Base-by-base conservation (phyloP, 2,888 invertebrate genomes). In the Bruchidius siliquastri region DNA sequence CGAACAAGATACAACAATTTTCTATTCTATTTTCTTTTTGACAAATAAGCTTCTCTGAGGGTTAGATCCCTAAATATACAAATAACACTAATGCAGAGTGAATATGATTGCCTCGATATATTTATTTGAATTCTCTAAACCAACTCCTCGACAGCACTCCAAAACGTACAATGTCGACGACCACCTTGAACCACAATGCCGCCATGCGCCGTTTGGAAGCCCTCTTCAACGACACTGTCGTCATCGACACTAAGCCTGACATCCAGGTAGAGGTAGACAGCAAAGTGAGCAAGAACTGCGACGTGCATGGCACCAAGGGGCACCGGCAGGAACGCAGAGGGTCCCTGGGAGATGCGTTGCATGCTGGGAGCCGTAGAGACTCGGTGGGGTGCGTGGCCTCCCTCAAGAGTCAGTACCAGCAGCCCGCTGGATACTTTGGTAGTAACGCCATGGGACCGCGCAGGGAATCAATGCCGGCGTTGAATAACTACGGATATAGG, bases 171-270 rank as follows among this genome's bases (percentile, higher is more conserved):
- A 86, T 86, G 86, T 83, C 83, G 73, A 13, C 49, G 18, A 82
- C 84, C n/a, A 87, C 89, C 68, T 89, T 90, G 75, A 91, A 90
- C 84, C 91, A 91, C 81, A 90, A 90, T 74, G 88, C 90, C 76
- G 92, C 92, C 67, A 90, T 93, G 85, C 91, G 91, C 81, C 91
- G 93, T 80, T 87, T 94, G 82, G 93, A 93, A 84, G 91, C 92
- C 69, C 90, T 94, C 83, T 93, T 94, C 86, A 89, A 88, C 77
- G 91, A 90, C 82, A 90, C 91, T 81, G 90, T 88, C 83, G 83
- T 92, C 80, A 91, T 91, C 32, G 85, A 85, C 74, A 75, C 80
- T 30, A 22, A 79, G 20, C 79, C 82, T 4, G 83, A 85, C 32
- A 82, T 84, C 22, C 82, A 81, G 72, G 84, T 88, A 30, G 86